phyloP scores from a whole-genome alignment of 2,113 vertebrate species.

The Limanda limanda region DNA sequence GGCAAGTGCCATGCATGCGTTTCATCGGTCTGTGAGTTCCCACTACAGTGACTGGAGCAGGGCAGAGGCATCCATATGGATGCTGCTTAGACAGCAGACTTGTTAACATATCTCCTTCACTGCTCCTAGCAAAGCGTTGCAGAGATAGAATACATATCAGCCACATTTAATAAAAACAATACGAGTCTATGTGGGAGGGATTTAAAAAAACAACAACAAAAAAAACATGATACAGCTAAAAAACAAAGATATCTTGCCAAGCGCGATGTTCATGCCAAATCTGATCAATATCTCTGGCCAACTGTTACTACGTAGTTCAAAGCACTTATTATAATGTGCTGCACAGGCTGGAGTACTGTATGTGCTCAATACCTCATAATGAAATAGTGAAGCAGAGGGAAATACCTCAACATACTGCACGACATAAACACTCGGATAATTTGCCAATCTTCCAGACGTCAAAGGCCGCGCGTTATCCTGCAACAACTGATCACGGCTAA shows the following conservation, averaged over 20 bases:
- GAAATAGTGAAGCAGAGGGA: conserved; percentile 47
- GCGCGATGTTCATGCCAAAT: conserved; percentile 56
- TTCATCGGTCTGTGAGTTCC: conserved; percentile 72
- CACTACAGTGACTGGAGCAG: conserved; percentile 72
- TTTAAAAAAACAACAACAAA: neutral
- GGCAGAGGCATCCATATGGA: conserved; percentile 80
- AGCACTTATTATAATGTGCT: conserved; percentile 62
- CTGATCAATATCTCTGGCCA: conserved; percentile 61
- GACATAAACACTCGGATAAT: conserved; percentile 49
- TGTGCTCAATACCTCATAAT: conserved; percentile 43
- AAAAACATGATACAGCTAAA: conserved; percentile 54
- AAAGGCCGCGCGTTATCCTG: conserved; percentile 37
- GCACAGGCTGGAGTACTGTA: conserved; percentile 35
- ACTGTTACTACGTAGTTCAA: conserved; percentile 56
- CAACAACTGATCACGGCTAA: conserved; percentile 49
- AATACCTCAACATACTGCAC: conserved; percentile 29
- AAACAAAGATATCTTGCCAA: conserved; percentile 52
- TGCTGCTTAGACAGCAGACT: conserved; percentile 75
- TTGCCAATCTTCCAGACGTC: conserved; percentile 46
- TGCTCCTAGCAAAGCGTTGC: conserved; percentile 67
- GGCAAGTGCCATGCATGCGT: conserved; percentile 60
- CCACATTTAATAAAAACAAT: conserved; percentile 63
- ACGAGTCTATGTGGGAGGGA: conserved; percentile 23
- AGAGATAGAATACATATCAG: conserved; percentile 63
- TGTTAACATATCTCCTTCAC: conserved; percentile 78